Base-by-base conservation (phyloP, 2,888 invertebrate genomes). In the Allygus modestus region DNA sequence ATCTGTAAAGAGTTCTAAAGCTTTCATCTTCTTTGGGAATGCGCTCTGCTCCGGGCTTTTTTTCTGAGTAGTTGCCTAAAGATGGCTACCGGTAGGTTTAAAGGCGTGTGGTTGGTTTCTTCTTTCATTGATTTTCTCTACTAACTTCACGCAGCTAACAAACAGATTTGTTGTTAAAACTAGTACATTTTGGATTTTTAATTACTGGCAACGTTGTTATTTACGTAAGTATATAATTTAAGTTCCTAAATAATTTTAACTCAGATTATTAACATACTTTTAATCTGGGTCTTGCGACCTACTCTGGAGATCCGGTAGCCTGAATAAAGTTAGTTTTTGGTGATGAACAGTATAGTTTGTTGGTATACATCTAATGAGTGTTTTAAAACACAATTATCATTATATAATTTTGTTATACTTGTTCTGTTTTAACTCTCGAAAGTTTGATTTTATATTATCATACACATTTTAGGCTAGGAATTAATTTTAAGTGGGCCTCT, bases 21-120 rank as follows among this genome's bases (percentile, higher is more conserved):
- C 58, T 58, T 58, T 5, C 23, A 23, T 58, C 58, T 58, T 58
- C 58, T 58, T 58, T 58, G 58, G 58, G 23, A 26, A 58, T 58
- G 58, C 58, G 58, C 58, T 58, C 26, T 58, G 58, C 58, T 46
- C 46, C 46, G 46, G 46, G 46, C 46, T 46, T 9, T 46, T 46
- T 46, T 46, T 46, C 12, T 46, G 7, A 15, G 37, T 37, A 46
- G 54, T 58, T 58, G 79, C 20, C 79, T 31, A 54, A 79, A 79
- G 79, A 79, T 79, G 79, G 79, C 79, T 20, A 58, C 79, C 79
- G 79, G 79, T 58, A 79, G 58, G 79, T 79, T 79, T 58, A 79
- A 79, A 79, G 77, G 79, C 79, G 79, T 79, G 79, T 79, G 51
- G 79, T 58, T 79, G 79, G 79, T 79, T 31, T 79, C 54, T 28